Conservation (phyloP, 2,113 vertebrate genomes). For the Oreochromis spilurus region DNA sequence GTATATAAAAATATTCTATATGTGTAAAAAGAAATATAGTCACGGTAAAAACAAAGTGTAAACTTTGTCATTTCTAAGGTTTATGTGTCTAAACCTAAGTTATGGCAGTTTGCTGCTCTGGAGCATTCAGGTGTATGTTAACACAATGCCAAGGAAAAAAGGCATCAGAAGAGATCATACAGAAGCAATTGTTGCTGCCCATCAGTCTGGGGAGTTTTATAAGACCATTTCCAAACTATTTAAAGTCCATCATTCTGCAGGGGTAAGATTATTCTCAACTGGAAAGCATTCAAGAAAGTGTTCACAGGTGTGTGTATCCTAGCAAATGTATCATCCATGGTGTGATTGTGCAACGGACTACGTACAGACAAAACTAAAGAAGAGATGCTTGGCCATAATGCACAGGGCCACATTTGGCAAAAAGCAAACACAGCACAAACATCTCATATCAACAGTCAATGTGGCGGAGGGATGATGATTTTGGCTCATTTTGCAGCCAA, state of each 20-base stretch:
- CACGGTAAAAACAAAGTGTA: not conserved
- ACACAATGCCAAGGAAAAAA: not conserved
- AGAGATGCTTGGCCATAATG: not conserved
- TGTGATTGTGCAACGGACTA: not conserved
- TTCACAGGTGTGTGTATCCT: not conserved
- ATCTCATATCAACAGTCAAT: not conserved
- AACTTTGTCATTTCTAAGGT: not conserved
- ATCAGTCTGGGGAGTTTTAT: not conserved
- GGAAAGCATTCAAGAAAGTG: not conserved
- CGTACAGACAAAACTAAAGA: not conserved
- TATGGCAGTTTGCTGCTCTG: not conserved
- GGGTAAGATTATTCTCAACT: not conserved
- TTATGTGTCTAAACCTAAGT: not conserved
- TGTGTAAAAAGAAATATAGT: not conserved
- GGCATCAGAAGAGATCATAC: not conserved
- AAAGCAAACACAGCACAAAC: not conserved
- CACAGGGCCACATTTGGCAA: not conserved
- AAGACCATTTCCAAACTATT: not conserved
- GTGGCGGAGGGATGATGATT: not conserved
- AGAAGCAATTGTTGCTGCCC: not conserved
- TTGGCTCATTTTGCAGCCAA: not conserved
- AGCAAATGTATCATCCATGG: not conserved
- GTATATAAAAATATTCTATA: not conserved
- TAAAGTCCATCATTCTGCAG: not conserved
- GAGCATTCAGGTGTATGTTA: not conserved